Conservation (phyloP, 2,113 vertebrate genomes). For the Hyperopisus bebe region DNA sequence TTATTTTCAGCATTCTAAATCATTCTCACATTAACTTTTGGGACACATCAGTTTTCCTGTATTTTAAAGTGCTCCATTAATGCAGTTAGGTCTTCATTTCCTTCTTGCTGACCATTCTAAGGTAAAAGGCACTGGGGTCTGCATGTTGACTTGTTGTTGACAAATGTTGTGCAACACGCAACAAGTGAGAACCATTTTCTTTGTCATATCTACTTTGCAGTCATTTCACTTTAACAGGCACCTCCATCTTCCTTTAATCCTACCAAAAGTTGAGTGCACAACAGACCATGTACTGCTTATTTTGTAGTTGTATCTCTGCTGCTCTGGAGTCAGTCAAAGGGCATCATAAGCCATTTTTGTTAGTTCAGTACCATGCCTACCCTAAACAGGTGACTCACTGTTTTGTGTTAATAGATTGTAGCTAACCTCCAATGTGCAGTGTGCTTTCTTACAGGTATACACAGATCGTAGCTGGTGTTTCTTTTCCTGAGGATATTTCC, state of each 20-base stretch:
- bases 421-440: slow-evolving; percentile 25
- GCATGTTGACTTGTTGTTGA: slow-evolving; percentile 10
- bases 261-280: slow-evolving; percentile 7
- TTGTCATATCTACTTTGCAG: slow-evolving; percentile 23
- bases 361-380: slow-evolving; percentile 11
- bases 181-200: slow-evolving; percentile 13
- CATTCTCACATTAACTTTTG: background rate
- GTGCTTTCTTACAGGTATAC: slow-evolving; percentile 21
- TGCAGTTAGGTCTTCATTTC: background rate
- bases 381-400: slow-evolving; percentile 17
- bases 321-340: slow-evolving; percentile 25
- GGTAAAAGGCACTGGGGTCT: slow-evolving; percentile 4
- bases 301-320: background rate
- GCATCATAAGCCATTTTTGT: slow-evolving; percentile 32
- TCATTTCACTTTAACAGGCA: slow-evolving; percentile 28
- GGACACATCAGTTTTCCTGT: background rate
- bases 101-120: background rate
- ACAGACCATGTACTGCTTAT: background rate
- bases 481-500: background rate
- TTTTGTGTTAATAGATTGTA: slow-evolving; percentile 20
- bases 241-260: slow-evolving; percentile 14
- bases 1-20: background rate
- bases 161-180: slow-evolving; percentile 13
- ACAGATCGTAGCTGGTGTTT: slow-evolving; percentile 28
- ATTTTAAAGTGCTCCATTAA: background rate